Base-by-base conservation (phyloP, 2,888 invertebrate genomes). In the Agriotes lineatus region DNA sequence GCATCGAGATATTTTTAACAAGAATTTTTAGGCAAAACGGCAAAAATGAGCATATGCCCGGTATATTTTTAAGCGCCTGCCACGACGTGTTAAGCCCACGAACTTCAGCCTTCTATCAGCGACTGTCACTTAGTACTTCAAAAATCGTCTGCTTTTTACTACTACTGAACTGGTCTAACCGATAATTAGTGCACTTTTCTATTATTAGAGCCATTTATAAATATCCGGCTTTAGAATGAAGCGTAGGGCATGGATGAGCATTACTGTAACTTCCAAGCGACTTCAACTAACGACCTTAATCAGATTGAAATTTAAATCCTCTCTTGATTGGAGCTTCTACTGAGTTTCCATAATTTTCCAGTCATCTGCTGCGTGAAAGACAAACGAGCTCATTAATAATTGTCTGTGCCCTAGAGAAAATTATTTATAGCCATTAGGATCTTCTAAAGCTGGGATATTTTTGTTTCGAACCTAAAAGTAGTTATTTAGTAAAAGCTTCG, bases 341-440 rank as follows among this genome's bases (percentile, higher is more conserved):
- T 18, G 19, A n/a, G 48, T 48, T 48, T 48, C 4, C 22, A 48
- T 48, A 20, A 48, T 48, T 48, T 48, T 48, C 48, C 3, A 48
- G 9, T 6, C 19, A 48, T 48, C 16, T 48, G 22, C 50, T 18
- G 52, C 10, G 33, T 18, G 35, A 35, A 52, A 52, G 50, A 52
- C 52, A 52, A 52, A 52, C 14, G 52, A 18, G 52, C 18, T 30
- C 33, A 50, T 52, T 33, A 52, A 52, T 52, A 52, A 18, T 52
- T 16, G 33, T 30, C 50, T 12, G 12, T 10, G 9, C 6, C 12
- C 25, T 10, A 14, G 30, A 50, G 10, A 50, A 30, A 25, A 30
- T 14, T 50, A 50, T 50, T 50, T 50, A 30, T 30, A 50, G 20
- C 10, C 48, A 5, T 22, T 1, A 14, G 16, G 16, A 14, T 14